phyloP scores from a whole-genome alignment of 2,113 vertebrate genomes.

The Stegostoma tigrinum region DNA sequence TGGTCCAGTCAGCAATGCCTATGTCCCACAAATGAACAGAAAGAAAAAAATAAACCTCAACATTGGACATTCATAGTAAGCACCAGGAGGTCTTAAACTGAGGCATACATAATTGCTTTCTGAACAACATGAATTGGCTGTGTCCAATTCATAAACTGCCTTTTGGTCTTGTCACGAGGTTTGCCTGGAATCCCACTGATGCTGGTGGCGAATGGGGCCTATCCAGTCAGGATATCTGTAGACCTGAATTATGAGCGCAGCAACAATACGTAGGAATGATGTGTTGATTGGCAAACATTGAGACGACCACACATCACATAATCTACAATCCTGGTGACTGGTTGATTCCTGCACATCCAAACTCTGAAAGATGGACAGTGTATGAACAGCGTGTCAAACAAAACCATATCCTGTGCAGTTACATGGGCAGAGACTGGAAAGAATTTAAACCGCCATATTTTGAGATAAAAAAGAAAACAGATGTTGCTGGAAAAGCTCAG shows the following conservation, averaged over 20 bases:
- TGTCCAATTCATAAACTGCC: not conserved
- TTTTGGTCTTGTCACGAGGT: not conserved
- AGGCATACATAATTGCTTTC: not conserved
- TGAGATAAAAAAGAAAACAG: too few relatives aligned
- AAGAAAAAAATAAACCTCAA: not conserved
- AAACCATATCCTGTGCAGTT: not conserved
- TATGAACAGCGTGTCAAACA: not conserved
- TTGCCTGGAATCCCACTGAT: not conserved
- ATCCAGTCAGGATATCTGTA: not conserved
- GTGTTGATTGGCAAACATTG: too few relatives aligned
- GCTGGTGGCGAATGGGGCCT: not conserved
- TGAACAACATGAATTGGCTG: not conserved
- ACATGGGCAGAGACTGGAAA: not conserved
- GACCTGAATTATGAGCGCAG: not conserved
- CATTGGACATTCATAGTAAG: not conserved
- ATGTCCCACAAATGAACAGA: too few relatives aligned
- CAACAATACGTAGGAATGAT: not conserved
- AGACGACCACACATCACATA: not conserved
- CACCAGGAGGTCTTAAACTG: rapidly evolving
- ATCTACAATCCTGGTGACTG: not conserved
- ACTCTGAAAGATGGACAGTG: not conserved
- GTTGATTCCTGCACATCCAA: not conserved
- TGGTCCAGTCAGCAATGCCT: too few relatives aligned
- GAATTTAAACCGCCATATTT: too few relatives aligned
- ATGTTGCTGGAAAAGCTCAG: too few relatives aligned